Evolutionary conservation across 2,888 invertebrate species (phyloP).

Genomic region (Blera fallax): DNA sequence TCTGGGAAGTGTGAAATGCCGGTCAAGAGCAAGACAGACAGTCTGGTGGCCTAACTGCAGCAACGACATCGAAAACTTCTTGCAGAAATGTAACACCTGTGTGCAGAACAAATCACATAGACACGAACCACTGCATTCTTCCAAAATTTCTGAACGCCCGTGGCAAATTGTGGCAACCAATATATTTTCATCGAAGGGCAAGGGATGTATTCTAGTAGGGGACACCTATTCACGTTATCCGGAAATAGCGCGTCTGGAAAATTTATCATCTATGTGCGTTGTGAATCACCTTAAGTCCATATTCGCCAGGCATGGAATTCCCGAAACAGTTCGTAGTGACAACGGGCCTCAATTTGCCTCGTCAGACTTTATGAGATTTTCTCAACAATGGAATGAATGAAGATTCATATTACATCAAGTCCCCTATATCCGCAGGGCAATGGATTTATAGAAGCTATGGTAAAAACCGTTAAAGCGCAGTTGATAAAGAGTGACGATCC

Average conservation of each 20-base stretch:
- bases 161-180: neutral
- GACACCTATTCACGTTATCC: neutral
- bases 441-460: conserved; percentile 17
- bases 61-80: neutral
- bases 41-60: neutral
- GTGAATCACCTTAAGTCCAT: neutral
- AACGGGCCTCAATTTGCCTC: conserved; percentile 3
- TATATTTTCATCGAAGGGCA: neutral
- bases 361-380: neutral
- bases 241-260: neutral
- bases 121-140: neutral
- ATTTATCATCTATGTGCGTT: neutral
- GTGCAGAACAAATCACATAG: neutral
- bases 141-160: neutral
- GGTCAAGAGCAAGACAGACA: neutral
- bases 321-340: neutral
- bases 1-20: neutral
- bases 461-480: neutral
- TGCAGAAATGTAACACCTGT: neutral
- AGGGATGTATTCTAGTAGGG: neutral
- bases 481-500: neutral
- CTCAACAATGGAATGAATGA: neutral
- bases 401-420: neutral
- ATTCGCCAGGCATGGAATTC: conserved; percentile 6
- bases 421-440: conserved; percentile 14